These are phyloP conservation scores for Neoaliturus tenellus DNA, from an alignment of 2,888 invertebrate species.

Conservation along the genomic window DNA sequence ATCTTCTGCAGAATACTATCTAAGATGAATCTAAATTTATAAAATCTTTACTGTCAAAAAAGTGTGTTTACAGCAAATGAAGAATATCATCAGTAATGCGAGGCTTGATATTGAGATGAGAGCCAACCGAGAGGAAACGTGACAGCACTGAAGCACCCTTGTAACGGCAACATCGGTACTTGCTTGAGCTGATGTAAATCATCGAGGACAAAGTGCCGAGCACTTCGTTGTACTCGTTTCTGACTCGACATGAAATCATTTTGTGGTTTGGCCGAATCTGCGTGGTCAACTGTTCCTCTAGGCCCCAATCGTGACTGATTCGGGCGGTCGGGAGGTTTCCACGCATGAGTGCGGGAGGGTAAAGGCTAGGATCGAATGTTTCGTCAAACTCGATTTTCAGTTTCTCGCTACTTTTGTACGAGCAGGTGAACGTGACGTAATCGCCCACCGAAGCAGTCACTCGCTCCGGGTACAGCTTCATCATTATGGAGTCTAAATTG, in stretches of 20 bases:
- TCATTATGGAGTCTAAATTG: slow-evolving; percentile 69
- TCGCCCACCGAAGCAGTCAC: slow-evolving; percentile 71
- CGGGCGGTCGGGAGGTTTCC: not conserved
- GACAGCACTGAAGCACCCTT: slow-evolving; percentile 53
- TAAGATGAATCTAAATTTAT: no score
- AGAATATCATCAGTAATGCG: not conserved
- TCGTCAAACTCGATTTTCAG: slow-evolving; percentile 72
- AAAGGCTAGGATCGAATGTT: slow-evolving; percentile 53
- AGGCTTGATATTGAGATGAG: not conserved
- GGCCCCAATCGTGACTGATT: slow-evolving; percentile 58
- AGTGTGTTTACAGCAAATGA: not conserved
- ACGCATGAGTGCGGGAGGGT: not conserved
- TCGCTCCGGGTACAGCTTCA: slow-evolving; percentile 74
- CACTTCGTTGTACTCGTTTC: slow-evolving; percentile 68
- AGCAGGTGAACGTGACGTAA: slow-evolving; percentile 73
- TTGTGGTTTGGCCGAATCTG: slow-evolving; percentile 66
- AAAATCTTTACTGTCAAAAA: no score
- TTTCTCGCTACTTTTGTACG: slow-evolving; percentile 72
- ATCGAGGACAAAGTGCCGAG: slow-evolving; percentile 70
- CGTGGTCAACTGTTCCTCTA: slow-evolving; percentile 61
- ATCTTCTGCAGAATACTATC: no score
- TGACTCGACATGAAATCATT: slow-evolving; percentile 70
- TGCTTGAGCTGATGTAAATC: slow-evolving; percentile 67
- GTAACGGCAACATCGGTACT: not conserved
- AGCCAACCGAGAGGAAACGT: not conserved